Evolutionary conservation across 2,888 invertebrate genomes (phyloP), one percentile per base, ranked within the genome.

Genomic region (Eupithecia tripunctaria): DNA sequence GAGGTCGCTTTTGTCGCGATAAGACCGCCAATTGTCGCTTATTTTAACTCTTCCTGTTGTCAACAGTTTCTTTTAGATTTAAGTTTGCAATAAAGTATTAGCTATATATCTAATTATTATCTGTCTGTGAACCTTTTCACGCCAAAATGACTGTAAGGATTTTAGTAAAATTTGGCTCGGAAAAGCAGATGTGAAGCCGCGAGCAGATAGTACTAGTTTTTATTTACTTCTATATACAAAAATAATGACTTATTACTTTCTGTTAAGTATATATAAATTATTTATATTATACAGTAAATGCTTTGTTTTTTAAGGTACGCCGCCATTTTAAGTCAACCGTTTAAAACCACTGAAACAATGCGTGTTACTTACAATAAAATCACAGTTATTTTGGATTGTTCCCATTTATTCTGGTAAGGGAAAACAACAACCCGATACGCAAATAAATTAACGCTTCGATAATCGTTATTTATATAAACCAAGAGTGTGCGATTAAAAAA

Each of bases 401-500:
- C 32, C 15, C 47, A 21, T 41, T 51, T 51, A 36, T 68, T n/a
- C 21, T 47, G 43, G n/a, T 36, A 15, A 25, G 10, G n/a, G 41
- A 29, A 7, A 63, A 64, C 41, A 64, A 64, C 63, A 56, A 5
- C 2, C 72, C 72, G 21, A 66, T 72, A 75, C 63, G 51, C 76
- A 80, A 80, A 80, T 78, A 82, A 75, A 74, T 68, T 67, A 78
- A 79, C 74, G 78, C 76, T 76, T 81, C 76, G 71, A 75, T 82
- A 76, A 51, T 38, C 68, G 47, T n/a, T 64, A 59, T 72, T 73
- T 68, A 71, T 65, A n/a, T 70, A 59, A 29, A 79, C 78, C 77
- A 77, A 81, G 82, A 85, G 83, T 79, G 74, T 76, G 79, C 79
- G 85, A 89, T 91, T 86, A 86, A 88, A 89, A 86, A 86, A 81